Evolutionary conservation across 2,797 vertebrate genomes (phyloP), one percentile per base, ranked within the genome.

Genomic region (Tachyglossus aculeatus): DNA sequence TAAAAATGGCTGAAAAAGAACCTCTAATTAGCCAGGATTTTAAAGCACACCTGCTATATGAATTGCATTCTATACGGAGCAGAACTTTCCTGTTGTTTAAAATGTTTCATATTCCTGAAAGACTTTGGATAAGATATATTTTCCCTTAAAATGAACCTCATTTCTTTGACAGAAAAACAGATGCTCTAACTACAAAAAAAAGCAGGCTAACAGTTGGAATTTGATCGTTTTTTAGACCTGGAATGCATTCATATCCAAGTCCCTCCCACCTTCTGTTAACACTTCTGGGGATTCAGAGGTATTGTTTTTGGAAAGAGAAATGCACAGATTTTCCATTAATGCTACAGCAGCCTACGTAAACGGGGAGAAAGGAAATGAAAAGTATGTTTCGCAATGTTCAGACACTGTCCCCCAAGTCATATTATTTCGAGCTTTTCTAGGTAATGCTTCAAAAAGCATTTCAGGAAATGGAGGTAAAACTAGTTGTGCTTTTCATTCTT

Each of bases 301-400:
- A 18, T 29, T 14, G 27, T 16, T 74, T 32, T 78, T 33, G 52
- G 22, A 56, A 64, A 19, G 18, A 50, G 18, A 67, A 52, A 25
- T 22, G 25, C 3, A 52, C 55, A 16, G 24, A 5, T 25, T 54
- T 71, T 68, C 16, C 21, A 14, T 51, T 52, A 65, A 27, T 6
- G 14, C 16, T 57, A 24, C 51, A 4, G 10, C 25, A 31, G 43
- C 15, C 3, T 24, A 15, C 31, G 3, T 56, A 59, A 53, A 51
- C 57, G 67, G 38, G 18, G 73, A 76, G 55, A 6, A 29, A 45
- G 12, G 41, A 38, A 78, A 54, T 51, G 15, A 67, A 31, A 56
- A 0, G 9, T 43, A 41, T 45, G 13, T n/a, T 14, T 9, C 51
- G 21, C 22, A 47, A 27, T 8, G 9, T 37, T 74, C 43, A 61